These are phyloP conservation scores for Leptothorax acervorum DNA, from an alignment of 2,888 invertebrate genomes.

Conservation along the genomic window DNA sequence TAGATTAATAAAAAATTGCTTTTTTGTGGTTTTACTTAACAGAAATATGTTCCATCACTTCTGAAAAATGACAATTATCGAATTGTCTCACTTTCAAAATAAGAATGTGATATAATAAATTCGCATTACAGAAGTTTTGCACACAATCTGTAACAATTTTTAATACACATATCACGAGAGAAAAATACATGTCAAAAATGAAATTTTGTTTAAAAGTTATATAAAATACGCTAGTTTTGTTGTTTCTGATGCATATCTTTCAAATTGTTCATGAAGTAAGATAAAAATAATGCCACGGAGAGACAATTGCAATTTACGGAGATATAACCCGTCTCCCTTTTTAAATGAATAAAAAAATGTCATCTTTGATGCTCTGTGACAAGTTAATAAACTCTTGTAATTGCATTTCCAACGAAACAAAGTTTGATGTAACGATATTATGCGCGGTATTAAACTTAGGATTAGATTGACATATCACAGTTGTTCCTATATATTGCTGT, in stretches of 20 bases:
- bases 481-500: neutral
- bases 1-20: neutral
- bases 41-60: neutral
- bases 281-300: slow-evolving; percentile 25
- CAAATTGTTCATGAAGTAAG: slow-evolving; percentile 33
- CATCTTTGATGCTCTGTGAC: slow-evolving; percentile 3
- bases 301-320: slow-evolving; percentile 29
- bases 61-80: neutral
- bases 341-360: slow-evolving; percentile 33
- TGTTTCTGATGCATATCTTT: slow-evolving; percentile 19
- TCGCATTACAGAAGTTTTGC: neutral
- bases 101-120: neutral
- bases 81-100: neutral
- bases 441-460: neutral
- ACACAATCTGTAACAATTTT: slow-evolving; percentile 23
- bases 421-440: slow-evolving; percentile 20
- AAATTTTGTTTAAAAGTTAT: slow-evolving; percentile 22
- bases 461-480: neutral
- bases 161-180: neutral
- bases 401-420: neutral
- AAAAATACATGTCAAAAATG: neutral
- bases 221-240: slow-evolving; percentile 3
- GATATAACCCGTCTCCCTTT: neutral
- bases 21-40: neutral
- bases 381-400: slow-evolving; percentile 24